phyloP scores from a whole-genome alignment of 2,888 invertebrate species.

The Frankliniella intonsa region DNA sequence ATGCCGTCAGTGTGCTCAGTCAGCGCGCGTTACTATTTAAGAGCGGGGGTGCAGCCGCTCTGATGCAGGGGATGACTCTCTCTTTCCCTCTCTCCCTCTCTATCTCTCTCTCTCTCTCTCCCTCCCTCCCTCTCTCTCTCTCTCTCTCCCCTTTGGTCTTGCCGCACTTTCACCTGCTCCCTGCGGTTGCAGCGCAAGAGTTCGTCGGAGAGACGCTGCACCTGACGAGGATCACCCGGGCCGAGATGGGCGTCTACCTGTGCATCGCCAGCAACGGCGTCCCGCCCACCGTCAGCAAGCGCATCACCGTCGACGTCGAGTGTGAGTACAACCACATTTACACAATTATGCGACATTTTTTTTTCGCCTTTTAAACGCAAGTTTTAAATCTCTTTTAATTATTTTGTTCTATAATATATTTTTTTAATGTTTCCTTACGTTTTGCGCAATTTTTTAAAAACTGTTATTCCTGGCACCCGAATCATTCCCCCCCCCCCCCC shows the following conservation, averaged over 20 bases:
- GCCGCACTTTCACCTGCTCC: not conserved
- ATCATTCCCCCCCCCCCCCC: no score
- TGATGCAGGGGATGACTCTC: no score
- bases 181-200: constrained; percentile 64
- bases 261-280: constrained; percentile 83
- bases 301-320: constrained; percentile 86
- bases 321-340: constrained; percentile 57
- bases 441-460: no score
- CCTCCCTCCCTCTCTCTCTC: constrained; percentile 26
- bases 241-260: constrained; percentile 81
- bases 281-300: constrained; percentile 86
- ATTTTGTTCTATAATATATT: no score
- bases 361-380: no score
- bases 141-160: not conserved
- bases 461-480: not conserved
- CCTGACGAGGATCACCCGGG: constrained; percentile 79
- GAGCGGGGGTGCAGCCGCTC: no score
- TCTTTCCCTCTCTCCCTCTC: no score
- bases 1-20: no score
- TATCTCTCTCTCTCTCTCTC: constrained; percentile 11
- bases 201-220: constrained; percentile 82
- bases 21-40: no score
- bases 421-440: no score
- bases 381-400: no score
- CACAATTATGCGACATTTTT: no score